Evolutionary conservation across 2,797 vertebrate species (phyloP).

Genomic region (Heterohyrax brucei): DNA sequence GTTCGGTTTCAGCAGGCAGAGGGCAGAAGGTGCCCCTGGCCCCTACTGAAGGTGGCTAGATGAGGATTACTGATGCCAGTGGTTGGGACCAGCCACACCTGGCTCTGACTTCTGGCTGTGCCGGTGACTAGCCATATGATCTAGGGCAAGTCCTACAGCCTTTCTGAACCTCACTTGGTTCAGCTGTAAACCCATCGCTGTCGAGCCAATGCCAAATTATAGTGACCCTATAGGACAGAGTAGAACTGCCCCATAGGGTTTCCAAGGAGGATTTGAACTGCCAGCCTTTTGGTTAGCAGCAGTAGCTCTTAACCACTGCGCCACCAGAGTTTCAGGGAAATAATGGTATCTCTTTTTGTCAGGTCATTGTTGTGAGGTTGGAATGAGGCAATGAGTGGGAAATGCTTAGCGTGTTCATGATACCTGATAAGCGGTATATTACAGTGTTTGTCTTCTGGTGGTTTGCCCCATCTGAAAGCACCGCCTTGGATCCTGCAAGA

Average conservation of each 20-base stretch:
- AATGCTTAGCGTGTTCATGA: background rate
- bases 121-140: background rate
- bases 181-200: background rate
- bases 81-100: background rate
- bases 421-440: accelerated
- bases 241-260: no score
- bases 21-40: background rate
- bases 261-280: no score
- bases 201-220: no score
- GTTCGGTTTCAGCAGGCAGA: background rate
- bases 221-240: no score
- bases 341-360: background rate
- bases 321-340: background rate
- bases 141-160: background rate
- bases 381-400: background rate
- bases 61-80: background rate
- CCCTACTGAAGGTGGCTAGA: background rate
- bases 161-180: slow-evolving; percentile 16
- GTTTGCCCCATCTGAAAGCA: accelerated
- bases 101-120: background rate
- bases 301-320: no score
- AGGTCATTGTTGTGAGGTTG: background rate
- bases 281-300: no score
- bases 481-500: background rate
- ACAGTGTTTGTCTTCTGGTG: background rate